These are phyloP conservation scores for Xiphophorus hellerii DNA, from an alignment of 2,113 vertebrate species.

Conservation along the genomic window DNA sequence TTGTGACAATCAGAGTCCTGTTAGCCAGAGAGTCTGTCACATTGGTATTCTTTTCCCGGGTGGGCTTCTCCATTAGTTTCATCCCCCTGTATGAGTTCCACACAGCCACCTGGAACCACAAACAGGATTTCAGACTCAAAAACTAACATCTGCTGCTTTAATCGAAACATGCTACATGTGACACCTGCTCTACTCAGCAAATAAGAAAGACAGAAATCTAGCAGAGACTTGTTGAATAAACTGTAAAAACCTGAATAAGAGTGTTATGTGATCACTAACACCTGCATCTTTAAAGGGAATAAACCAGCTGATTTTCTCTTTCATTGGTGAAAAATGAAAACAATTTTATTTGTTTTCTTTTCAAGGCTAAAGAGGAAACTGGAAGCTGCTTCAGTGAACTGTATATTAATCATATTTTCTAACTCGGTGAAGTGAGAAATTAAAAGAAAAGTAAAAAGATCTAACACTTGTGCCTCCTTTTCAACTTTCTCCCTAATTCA, in stretches of 20 bases:
- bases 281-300: neutral
- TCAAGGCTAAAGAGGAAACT: constrained; percentile 22
- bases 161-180: neutral
- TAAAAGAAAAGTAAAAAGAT: constrained; percentile 47
- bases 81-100: constrained; percentile 96
- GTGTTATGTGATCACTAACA: neutral
- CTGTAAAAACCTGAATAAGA: neutral
- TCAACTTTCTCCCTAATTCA: constrained; percentile 27
- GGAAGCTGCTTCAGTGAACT: constrained; percentile 2
- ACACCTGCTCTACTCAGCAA: neutral
- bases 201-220: neutral
- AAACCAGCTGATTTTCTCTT: constrained; percentile 7
- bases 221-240: neutral
- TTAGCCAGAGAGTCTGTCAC: constrained; percentile 94
- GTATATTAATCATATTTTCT: constrained; percentile 50
- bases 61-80: constrained; percentile 87
- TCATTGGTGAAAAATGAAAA: constrained; percentile 15
- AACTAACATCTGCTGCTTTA: constrained; percentile 20
- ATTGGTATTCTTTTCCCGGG: constrained; percentile 85
- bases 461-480: constrained; percentile 18
- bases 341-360: constrained; percentile 11
- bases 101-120: constrained; percentile 86
- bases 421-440: constrained; percentile 60
- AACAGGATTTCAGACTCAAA: constrained; percentile 23
- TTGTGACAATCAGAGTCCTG: constrained; percentile 95